phyloP scores from a whole-genome alignment of 2,797 vertebrate species.

The Arnoldichthys spilopterus region DNA sequence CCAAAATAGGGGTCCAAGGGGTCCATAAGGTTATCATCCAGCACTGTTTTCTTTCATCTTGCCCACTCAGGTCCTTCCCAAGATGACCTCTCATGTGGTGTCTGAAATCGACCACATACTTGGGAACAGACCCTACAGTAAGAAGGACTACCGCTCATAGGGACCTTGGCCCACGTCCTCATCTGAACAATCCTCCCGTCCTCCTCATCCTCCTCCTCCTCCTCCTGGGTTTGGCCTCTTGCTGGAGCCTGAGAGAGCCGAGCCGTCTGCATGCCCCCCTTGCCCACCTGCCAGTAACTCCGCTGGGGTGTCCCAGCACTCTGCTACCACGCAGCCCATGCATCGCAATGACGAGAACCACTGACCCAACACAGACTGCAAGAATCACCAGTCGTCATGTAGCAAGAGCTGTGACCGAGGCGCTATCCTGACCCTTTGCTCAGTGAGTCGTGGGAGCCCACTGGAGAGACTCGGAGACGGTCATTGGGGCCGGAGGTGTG shows the following conservation, averaged over 20 bases:
- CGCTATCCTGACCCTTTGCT: slow-evolving; percentile 5
- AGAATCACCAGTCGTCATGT: slow-evolving; percentile 17
- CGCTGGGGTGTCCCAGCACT: not conserved
- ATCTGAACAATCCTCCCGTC: slow-evolving; percentile 15
- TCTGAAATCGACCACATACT: slow-evolving; percentile 96
- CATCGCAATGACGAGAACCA: slow-evolving; percentile 25
- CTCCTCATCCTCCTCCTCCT: slow-evolving; percentile 30
- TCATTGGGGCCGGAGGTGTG: slow-evolving; percentile 14
- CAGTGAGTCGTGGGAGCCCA: not conserved
- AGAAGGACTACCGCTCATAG: slow-evolving; percentile 97
- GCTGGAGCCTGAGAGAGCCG: slow-evolving; percentile 27
- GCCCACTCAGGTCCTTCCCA: slow-evolving; percentile 89
- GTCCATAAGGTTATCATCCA: not conserved
- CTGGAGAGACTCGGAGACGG: slow-evolving; percentile 1
- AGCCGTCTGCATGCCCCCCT: slow-evolving; percentile 14
- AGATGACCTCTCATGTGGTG: slow-evolving; percentile 96
- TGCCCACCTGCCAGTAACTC: not conserved
- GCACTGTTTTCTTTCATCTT: not conserved
- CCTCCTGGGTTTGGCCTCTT: slow-evolving; percentile 35
- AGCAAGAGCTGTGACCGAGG: slow-evolving; percentile 8
- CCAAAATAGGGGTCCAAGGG: no score
- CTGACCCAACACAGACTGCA: not conserved
- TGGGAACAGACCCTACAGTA: slow-evolving; percentile 94
- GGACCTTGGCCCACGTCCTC: slow-evolving; percentile 41
- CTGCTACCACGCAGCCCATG: slow-evolving; percentile 24